These are phyloP conservation scores for Apotomis capreana DNA, from an alignment of 2,888 invertebrate species.

Conservation along the genomic window DNA sequence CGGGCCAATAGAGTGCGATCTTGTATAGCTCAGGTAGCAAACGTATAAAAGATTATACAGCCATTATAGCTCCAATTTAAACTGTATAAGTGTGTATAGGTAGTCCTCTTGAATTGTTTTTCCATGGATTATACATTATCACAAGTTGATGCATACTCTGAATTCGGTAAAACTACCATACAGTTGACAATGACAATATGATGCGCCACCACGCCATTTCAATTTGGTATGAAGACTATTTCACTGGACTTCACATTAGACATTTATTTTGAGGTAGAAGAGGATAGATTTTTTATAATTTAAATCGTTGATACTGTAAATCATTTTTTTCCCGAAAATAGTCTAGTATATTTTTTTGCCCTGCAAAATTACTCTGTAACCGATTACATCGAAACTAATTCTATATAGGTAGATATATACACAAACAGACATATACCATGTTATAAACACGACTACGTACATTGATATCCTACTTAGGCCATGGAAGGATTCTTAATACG, in stretches of 20 bases:
- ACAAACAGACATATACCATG: neutral
- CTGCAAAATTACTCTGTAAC: conserved; percentile 17
- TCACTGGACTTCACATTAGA: neutral
- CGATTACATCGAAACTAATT: neutral
- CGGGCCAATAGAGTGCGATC: no score
- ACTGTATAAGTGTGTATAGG: no score
- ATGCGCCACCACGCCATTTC: neutral
- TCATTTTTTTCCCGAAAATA: neutral
- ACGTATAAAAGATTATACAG: no score
- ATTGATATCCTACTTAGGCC: neutral
- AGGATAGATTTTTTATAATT: neutral
- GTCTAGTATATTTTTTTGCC: neutral
- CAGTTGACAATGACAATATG: neutral
- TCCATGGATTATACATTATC: neutral
- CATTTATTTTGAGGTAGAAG: conserved; percentile 21
- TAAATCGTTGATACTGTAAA: neutral
- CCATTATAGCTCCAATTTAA: no score
- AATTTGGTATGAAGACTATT: conserved; percentile 2
- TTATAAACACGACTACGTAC: neutral
- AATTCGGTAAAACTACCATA: neutral
- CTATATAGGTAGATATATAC: neutral
- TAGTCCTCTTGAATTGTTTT: no score
- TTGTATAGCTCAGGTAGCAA: no score
- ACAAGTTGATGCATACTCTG: conserved; percentile 3
- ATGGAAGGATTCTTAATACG: neutral